These are phyloP conservation scores for Lepus europaeus DNA, from an alignment of 2,113 vertebrate genomes.

Conservation along the genomic window DNA sequence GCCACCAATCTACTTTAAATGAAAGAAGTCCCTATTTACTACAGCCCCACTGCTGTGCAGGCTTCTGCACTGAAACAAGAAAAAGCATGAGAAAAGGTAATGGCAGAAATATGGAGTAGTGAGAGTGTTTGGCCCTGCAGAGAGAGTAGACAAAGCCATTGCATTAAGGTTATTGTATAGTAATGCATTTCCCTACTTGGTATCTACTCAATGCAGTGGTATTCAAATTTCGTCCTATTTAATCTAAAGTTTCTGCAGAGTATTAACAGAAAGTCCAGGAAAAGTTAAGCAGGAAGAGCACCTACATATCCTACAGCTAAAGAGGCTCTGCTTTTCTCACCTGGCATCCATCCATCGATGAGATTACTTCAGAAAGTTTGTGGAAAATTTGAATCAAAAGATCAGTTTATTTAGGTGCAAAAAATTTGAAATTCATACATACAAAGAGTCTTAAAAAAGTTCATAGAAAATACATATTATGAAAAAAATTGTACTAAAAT, in stretches of 20 bases:
- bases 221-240: not conserved
- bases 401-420: no score
- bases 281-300: not conserved
- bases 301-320: not conserved
- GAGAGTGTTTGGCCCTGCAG: not conserved
- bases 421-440: no score
- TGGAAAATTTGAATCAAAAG: no score
- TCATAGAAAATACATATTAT: no score
- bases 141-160: not conserved
- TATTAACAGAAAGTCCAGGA: not conserved
- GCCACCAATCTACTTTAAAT: slow-evolving; percentile 77
- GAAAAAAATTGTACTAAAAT: no score
- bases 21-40: slow-evolving; percentile 51
- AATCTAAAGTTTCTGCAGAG: not conserved
- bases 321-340: not conserved
- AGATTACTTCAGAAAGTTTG: no score
- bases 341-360: not conserved
- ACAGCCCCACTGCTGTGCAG: not conserved
- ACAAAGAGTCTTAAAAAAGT: no score
- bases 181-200: not conserved
- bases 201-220: not conserved
- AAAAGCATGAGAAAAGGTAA: not conserved
- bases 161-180: not conserved
- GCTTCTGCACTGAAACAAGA: not conserved
- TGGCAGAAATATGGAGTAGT: not conserved